Base-by-base conservation (phyloP, 2,113 vertebrate genomes). In the Stegastes partitus region DNA sequence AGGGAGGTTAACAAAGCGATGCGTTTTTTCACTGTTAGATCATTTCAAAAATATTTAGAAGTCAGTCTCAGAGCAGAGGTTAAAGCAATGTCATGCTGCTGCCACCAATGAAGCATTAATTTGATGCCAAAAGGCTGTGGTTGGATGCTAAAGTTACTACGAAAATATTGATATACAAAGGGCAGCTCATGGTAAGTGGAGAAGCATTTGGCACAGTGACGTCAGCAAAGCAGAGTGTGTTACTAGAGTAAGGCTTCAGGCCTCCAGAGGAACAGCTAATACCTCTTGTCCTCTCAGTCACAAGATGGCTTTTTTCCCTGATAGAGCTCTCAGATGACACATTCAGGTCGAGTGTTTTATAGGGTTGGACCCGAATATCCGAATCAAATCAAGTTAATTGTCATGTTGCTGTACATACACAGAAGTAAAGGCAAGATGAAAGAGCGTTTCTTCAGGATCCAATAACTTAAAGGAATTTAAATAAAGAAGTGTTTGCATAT, bases 161-260 rank as follows among this genome's bases (percentile, higher is more conserved):
- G 39, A 53, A 68, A 55, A 18, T 28, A 42, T 11, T 31, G 5
- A 63, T 34, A 54, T 53, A 62, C 79, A 75, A 64, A 49, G 26
- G 3, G 34, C 45, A 66, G 34, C 47, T 47, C 19, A 21, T 31
- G 25, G 11, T n/a, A 64, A 47, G 15, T 19, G 25, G 25, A 66
- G 1, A 21, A 22, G 25, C 0, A 0, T n/a, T 67, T 8, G 23
- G 26, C n/a, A 39, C 65, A 47, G 39, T 62, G 54, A 56, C 1
- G 6, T 67, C 61, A 64, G 70, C 26, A 23, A 23, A 25, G 44
- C 34, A 50, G 9, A 31, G 12, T 70, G 42, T 58, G 62, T 76
- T 26, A 63, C n/a, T 47, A 22, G 25, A 71, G 15, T 12, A 21
- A 50, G 15, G 12, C 37, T 12, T 23, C 8, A 63, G 21, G 23